Evolutionary conservation across 2,888 invertebrate genomes (phyloP).

Genomic region (Kuschelorhynchus macadamiae): DNA sequence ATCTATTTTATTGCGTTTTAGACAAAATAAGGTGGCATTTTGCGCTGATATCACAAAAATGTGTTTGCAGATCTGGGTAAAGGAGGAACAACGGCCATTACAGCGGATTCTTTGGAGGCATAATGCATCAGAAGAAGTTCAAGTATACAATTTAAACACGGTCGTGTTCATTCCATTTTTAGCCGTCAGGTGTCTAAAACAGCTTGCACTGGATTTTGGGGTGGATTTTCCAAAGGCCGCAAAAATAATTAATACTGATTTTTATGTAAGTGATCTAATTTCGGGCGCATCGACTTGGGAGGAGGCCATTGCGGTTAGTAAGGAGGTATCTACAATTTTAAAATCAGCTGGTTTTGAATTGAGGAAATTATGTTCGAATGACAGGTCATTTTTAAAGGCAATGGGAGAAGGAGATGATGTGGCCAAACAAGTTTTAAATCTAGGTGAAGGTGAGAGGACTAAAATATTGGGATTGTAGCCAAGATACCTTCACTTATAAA

Average conservation of each 20-base stretch:
- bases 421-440: not conserved
- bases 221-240: conserved; percentile 27
- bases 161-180: conserved; percentile 51
- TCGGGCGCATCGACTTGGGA: conserved; percentile 25
- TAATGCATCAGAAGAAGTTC: conserved; percentile 15
- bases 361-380: conserved; percentile 27
- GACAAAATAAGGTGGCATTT: conserved; percentile 41
- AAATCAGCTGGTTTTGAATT: conserved; percentile 42
- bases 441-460: conserved; percentile 5
- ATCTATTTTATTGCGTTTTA: conserved; percentile 12
- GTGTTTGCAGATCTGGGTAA: conserved; percentile 47
- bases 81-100: conserved; percentile 9
- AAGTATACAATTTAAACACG: conserved; percentile 41
- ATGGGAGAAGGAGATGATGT: no score
- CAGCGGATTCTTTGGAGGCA: conserved; percentile 37
- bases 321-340: conserved; percentile 43
- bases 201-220: conserved; percentile 38
- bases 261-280: conserved; percentile 51
- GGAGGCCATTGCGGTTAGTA: conserved; percentile 38
- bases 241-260: conserved; percentile 39
- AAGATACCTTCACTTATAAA: conserved; percentile 6
- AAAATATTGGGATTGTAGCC: conserved; percentile 18
- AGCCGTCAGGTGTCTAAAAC: conserved; percentile 23
- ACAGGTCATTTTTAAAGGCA: conserved; percentile 12
- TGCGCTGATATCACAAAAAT: conserved; percentile 52